phyloP scores from a whole-genome alignment of 2,797 vertebrate species.

The Pantherophis vulpinus region DNA sequence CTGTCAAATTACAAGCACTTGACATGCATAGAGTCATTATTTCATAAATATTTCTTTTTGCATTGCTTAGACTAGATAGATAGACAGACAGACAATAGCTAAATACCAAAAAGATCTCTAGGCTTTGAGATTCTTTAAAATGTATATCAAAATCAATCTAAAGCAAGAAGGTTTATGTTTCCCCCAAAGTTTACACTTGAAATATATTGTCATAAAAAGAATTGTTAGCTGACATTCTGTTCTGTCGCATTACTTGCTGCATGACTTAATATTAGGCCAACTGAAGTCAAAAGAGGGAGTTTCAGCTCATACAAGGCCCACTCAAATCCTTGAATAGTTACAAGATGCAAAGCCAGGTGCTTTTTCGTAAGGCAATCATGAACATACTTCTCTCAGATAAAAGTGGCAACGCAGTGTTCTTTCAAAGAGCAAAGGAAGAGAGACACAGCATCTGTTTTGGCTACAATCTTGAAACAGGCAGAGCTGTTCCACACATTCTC shows the following conservation, averaged over 20 bases:
- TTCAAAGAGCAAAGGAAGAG: not conserved
- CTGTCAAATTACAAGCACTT: conserved; percentile 32
- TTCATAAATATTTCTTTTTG: conserved; percentile 30
- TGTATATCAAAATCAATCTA: conserved; percentile 11
- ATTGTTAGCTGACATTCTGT: conserved; percentile 31
- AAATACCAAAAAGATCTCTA: conserved; percentile 11
- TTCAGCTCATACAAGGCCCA: conserved; percentile 27
- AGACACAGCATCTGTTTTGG: not conserved
- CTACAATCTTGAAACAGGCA: not conserved
- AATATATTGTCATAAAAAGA: conserved; percentile 7
- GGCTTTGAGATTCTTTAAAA: not conserved
- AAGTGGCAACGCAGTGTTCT: not conserved
- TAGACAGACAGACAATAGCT: not conserved
- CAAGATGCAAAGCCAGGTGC: conserved; percentile 27
- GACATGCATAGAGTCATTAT: conserved; percentile 24
- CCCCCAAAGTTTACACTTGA: conserved; percentile 26
- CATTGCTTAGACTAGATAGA: conserved; percentile 44
- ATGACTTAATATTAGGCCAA: not conserved
- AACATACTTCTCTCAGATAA: conserved; percentile 4
- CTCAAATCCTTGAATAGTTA: not conserved
- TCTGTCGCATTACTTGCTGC: not conserved
- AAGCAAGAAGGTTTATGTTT: conserved; percentile 42
- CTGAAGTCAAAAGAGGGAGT: conserved; percentile 13
- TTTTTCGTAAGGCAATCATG: not conserved
- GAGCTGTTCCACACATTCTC: not conserved